Evolutionary conservation across 2,888 invertebrate species (phyloP).

Genomic region (Athalia rosae): DNA sequence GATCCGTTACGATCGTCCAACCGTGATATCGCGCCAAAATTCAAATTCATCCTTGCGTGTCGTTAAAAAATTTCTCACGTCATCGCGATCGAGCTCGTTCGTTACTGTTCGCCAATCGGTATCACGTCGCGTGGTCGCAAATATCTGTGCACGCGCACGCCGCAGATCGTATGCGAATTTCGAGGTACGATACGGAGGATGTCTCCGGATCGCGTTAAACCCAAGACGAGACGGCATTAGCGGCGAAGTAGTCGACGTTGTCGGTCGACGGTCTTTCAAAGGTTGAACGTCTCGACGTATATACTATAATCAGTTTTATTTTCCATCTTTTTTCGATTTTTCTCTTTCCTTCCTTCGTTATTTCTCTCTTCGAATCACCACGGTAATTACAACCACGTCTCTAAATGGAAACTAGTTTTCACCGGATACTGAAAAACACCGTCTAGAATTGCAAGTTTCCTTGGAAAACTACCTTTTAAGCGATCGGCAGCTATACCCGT

Average conservation of each 20-base stretch:
- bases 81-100: too few species aligned
- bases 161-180: slow-evolving; percentile 15
- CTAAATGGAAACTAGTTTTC: slow-evolving; percentile 38
- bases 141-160: too few species aligned
- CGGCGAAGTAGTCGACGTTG: slow-evolving; percentile 16
- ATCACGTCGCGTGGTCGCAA: too few species aligned
- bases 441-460: slow-evolving; percentile 30
- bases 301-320: slow-evolving; percentile 27
- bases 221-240: slow-evolving; percentile 2
- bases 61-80: too few species aligned
- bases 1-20: too few species aligned
- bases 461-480: slow-evolving; percentile 35
- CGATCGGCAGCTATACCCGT: too few species aligned
- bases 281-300: slow-evolving; percentile 30
- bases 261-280: slow-evolving; percentile 25
- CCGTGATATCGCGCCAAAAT: too few species aligned
- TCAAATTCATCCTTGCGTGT: too few species aligned
- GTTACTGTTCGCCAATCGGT: too few species aligned
- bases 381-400: slow-evolving; percentile 25
- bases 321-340: neutral
- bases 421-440: slow-evolving; percentile 29
- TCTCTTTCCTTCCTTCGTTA: neutral
- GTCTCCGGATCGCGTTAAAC: slow-evolving; percentile 8
- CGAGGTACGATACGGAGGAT: slow-evolving; percentile 2
- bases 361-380: neutral